Conservation (phyloP, 37 sponge, comb jelly and placozoan species). For the Chondrilla cf. caribensis region DNA sequence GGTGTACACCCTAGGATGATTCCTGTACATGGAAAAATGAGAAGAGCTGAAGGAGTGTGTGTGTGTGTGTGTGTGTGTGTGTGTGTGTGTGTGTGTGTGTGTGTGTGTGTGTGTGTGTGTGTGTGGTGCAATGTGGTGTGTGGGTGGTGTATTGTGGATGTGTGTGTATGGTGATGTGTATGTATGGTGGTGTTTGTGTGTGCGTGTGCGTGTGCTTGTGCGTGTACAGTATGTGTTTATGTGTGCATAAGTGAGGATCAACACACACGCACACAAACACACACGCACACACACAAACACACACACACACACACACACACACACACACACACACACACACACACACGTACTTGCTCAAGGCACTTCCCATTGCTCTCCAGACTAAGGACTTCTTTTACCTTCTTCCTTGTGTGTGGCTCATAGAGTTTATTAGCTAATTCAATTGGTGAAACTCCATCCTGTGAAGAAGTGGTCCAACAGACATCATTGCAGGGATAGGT, state of each 20-base stretch:
- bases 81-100: neutral
- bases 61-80: conserved; percentile 17
- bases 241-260: neutral
- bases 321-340: conserved; percentile 15
- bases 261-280: conserved; percentile 17
- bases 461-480: neutral
- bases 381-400: neutral
- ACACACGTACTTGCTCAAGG: conserved; percentile 15
- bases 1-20: no score
- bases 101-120: no score
- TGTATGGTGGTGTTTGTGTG: no score
- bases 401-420: conserved; percentile 7
- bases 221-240: neutral
- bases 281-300: conserved; percentile 21
- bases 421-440: conserved; percentile 14
- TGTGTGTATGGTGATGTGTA: no score
- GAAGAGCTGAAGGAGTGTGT: neutral
- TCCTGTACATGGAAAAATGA: no score
- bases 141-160: no score
- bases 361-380: neutral
- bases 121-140: no score
- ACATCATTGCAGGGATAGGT: neutral
- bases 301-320: conserved; percentile 16
- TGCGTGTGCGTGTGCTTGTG: no score
- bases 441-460: conserved; percentile 2